Evolutionary conservation across 2,113 vertebrate species (phyloP), one percentile per base, ranked within the genome.

Genomic region (Anolis sagrei): DNA sequence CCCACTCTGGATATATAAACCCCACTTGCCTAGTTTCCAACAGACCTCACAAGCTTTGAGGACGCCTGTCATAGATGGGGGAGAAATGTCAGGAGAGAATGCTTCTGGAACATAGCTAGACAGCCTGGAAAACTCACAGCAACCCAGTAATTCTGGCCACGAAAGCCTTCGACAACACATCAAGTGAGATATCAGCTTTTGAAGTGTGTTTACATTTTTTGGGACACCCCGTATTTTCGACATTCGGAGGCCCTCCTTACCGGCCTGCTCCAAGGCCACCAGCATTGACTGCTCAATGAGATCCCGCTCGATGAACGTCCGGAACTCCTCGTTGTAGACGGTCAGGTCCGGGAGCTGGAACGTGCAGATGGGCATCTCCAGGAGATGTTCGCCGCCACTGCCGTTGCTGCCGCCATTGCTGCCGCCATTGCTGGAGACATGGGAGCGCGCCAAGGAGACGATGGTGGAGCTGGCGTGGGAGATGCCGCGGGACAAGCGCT

Each of bases 271-370:
- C 95, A 99, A 89, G 0, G 99, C 98, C 79, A 98, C 97, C 97
- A 99, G 96, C 98, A 99, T 99, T 1, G 98, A 99, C 96, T 99
- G 98, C 92, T 99, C 99, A 1, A 99, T 99, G 14, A 99, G 97
- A 82, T 99, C 99, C 5, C 98, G 93, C 95, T 99, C 98, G 14
- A 99, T 97, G 97, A 99, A 99, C 94, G 94, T 96, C 16, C 98
- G 97, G 93, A 99, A 99, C 27, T 99, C 98, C n/a, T 99, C 98
- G 0, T 93, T 91, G 95, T 99, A 99, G 39, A 98, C 94, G 1
- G 97, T 99, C 93, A 99, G 97, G 95, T 99, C 98, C 0, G 99
- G 99, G 81, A 99, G 97, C 95, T 99, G 98, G 96, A 99, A 99
- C 88, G 99, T 99, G 96, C 98, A 99, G 80, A 99, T 92, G 6